Evolutionary conservation across 2,888 invertebrate species (phyloP), one percentile per base, ranked within the genome.

Genomic region (Cheilosia grossa): DNA sequence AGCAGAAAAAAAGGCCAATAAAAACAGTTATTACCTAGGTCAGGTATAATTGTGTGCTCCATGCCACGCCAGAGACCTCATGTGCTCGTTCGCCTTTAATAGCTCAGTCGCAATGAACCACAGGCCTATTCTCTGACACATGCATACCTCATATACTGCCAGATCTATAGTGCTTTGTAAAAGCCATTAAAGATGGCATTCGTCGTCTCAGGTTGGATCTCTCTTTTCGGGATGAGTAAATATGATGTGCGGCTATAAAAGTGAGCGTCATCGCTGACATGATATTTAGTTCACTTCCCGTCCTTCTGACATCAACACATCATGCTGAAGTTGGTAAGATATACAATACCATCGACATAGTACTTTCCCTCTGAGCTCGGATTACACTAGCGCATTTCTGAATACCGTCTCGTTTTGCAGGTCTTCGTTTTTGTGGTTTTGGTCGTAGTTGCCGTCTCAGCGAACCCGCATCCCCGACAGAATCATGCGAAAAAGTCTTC

Each of bases 11-110:
- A 78, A 82, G 69, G 77, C 69, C 78, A 78, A 78, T 61, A 82
- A 73, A 69, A 83, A 69, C 56, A 78, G 66, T 79, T 79, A 83
- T 83, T 83, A 83, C 74, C 82, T 79, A 83, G 82, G 79, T 74
- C 82, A 83, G 69, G 70, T 33, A 83, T 70, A 70, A 56, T 63
- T 40, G 53, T 53, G 70, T 13, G 27, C 44, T 73, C 54, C 40
- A 72, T 30, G 47, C 47, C 42, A 37, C 13, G 21, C 27, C 53
- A 24, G 10, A 24, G 30, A 37, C 19, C 61, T 54, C 61, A 72
- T 67, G 17, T 70, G 61, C 33, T 54, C 54, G 24, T 15, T 54
- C 13, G 37, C 10, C 47, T 82, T 82, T 82, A 82, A 82, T 78
- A 54, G 82, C 66, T 51, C 53, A 67, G 74, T 17, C 54, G 44